These are phyloP conservation scores for Calycopis cecrops DNA, from an alignment of 1,140 invertebrate genomes.

Conservation along the genomic window DNA sequence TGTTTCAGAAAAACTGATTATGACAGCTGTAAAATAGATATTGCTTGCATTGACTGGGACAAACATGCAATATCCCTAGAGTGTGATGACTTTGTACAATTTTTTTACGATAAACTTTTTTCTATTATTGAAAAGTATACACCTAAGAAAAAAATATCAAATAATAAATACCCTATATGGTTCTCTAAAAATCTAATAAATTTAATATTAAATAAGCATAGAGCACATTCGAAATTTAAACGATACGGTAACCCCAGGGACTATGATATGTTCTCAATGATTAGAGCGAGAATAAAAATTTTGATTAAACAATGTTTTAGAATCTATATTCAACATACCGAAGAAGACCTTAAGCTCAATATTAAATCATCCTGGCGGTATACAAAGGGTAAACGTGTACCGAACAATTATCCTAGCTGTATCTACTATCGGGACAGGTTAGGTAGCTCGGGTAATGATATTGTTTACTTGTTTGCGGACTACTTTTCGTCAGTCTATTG, in stretches of 20 bases:
- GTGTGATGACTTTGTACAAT: neutral
- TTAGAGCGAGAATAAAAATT: neutral
- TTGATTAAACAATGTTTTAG: conserved; percentile 3
- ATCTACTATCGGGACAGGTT: neutral
- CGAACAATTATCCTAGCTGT: neutral
- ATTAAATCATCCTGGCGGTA: conserved; percentile 8
- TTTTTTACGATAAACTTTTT: no score
- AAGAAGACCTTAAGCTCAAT: neutral
- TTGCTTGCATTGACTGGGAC: no score
- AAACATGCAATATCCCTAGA: neutral
- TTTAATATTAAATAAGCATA: neutral
- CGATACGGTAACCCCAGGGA: neutral
- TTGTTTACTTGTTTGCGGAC: conserved; percentile 3
- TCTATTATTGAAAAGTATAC: neutral
- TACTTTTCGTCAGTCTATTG: conserved; percentile 11
- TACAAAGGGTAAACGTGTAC: conserved; percentile 7
- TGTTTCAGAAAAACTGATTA: conserved; percentile 6
- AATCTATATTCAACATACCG: neutral
- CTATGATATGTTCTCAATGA: conserved; percentile 1
- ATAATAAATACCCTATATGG: neutral
- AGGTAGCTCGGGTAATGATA: neutral
- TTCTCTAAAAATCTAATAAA: neutral
- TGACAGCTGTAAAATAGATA: neutral
- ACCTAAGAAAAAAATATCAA: neutral
- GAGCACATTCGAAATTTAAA: neutral